phyloP scores from a whole-genome alignment of 1,140 invertebrate genomes.

The Pseudomyrmex sp. region DNA sequence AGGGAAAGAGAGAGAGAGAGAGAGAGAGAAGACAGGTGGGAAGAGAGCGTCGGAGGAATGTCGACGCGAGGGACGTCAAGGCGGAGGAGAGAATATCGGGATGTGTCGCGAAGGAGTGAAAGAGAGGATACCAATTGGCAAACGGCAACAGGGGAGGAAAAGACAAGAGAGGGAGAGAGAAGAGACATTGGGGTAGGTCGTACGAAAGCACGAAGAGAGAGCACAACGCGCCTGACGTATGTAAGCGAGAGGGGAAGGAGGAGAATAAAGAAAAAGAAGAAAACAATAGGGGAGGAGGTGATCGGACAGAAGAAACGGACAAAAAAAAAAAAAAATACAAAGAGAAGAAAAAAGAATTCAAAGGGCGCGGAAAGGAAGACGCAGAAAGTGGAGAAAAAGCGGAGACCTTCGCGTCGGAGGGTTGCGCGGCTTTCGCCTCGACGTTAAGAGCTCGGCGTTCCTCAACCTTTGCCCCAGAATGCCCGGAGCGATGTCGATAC shows the following conservation, averaged over 20 bases:
- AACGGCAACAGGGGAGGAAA: background rate
- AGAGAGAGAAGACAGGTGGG: background rate
- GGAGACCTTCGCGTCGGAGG: slow-evolving; percentile 43
- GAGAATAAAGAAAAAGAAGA: slow-evolving; percentile 50
- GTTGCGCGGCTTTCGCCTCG: slow-evolving; percentile 64
- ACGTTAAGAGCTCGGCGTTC: slow-evolving; percentile 76
- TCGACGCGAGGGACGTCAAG: slow-evolving; percentile 19
- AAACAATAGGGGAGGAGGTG: background rate
- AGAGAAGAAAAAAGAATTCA: slow-evolving; percentile 44
- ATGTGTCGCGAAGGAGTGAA: slow-evolving; percentile 15
- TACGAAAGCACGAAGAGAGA: slow-evolving; percentile 75
- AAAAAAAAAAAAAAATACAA: slow-evolving; percentile 58
- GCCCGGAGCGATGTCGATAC: slow-evolving; percentile 76
- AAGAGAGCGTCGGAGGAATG: slow-evolving; percentile 4
- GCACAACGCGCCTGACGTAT: slow-evolving; percentile 62
- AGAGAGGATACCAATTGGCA: slow-evolving; percentile 26
- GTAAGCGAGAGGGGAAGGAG: slow-evolving; percentile 9
- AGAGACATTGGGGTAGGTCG: slow-evolving; percentile 79
- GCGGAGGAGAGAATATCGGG: slow-evolving; percentile 26
- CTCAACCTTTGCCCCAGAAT: slow-evolving; percentile 85
- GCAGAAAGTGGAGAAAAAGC: slow-evolving; percentile 4
- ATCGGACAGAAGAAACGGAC: slow-evolving; percentile 12
- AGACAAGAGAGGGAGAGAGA: slow-evolving; percentile 11
- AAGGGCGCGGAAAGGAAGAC: slow-evolving; percentile 19
- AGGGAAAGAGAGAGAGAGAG: slow-evolving; percentile 44